A percentile compares a stretch with the other conserved stretches of the same genome.
Conservation (phyloP, 2,888 invertebrate species). For the Tipula vernalis region DNA sequence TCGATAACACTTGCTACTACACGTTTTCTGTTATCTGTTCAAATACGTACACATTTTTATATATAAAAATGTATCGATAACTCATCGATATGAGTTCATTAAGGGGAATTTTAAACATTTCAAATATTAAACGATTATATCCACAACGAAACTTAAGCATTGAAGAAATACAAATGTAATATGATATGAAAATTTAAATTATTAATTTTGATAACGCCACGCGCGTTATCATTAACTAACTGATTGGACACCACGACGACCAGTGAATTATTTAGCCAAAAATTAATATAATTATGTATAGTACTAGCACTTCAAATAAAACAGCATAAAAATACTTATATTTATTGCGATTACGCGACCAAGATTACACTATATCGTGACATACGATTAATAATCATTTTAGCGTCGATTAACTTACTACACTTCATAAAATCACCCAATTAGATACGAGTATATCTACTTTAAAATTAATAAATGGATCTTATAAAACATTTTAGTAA, state of each 20-base stretch:
- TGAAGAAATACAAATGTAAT: background rate
- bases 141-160: background rate
- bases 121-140: background rate
- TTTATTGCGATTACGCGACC: background rate
- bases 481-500: conserved; percentile 4
- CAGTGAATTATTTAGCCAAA: background rate
- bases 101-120: background rate
- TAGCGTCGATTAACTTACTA: background rate
- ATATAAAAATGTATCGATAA: background rate
- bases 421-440: background rate
- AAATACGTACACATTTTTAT: background rate
- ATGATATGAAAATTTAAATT: background rate
- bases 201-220: background rate
- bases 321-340: background rate
- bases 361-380: background rate
- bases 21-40: background rate
- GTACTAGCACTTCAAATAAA: background rate
- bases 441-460: background rate
- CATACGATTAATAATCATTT: background rate
- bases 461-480: background rate
- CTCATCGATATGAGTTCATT: background rate
- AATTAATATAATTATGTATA: background rate
- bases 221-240: background rate
- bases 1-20: background rate
- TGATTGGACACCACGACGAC: background rate